These are phyloP conservation scores for Catalaphyllia jardinei DNA, from an alignment of 64 coral and sea anemone species.

Conservation along the genomic window DNA sequence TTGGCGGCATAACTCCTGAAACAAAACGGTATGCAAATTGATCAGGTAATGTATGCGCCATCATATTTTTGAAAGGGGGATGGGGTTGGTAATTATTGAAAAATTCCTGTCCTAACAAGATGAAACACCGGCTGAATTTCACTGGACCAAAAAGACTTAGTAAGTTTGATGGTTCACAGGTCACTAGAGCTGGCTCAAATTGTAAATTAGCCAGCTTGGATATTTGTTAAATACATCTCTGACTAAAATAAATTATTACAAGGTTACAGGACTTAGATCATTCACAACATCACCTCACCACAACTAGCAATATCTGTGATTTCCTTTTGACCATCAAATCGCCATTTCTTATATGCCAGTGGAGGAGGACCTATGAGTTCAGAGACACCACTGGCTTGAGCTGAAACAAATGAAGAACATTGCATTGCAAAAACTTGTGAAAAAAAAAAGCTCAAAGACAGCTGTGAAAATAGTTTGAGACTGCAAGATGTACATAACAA, in stretches of 20 bases:
- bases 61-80: too few relatives aligned
- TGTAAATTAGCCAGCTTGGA: too few relatives aligned
- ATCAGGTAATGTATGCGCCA: neutral
- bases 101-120: neutral
- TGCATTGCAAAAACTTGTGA: too few relatives aligned
- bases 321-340: constrained; percentile 87
- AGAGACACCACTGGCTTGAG: constrained; percentile 87
- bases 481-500: too few relatives aligned
- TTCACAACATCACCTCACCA: constrained; percentile 55
- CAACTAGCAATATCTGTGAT: constrained; percentile 95
- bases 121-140: too few relatives aligned
- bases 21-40: neutral
- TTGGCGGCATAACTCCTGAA: constrained; percentile 80
- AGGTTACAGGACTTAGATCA: neutral
- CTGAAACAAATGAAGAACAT: constrained; percentile 34
- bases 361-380: constrained; percentile 83
- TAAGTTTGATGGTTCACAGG: too few relatives aligned
- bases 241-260: neutral
- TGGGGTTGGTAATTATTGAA: neutral
- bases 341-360: constrained; percentile 97
- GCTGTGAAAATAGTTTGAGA: too few relatives aligned
- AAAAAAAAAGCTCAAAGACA: too few relatives aligned
- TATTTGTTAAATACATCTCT: too few relatives aligned
- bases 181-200: too few relatives aligned
- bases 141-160: too few relatives aligned